Evolutionary conservation across 2,113 vertebrate genomes (phyloP).

Genomic region (Lathamus discolor): DNA sequence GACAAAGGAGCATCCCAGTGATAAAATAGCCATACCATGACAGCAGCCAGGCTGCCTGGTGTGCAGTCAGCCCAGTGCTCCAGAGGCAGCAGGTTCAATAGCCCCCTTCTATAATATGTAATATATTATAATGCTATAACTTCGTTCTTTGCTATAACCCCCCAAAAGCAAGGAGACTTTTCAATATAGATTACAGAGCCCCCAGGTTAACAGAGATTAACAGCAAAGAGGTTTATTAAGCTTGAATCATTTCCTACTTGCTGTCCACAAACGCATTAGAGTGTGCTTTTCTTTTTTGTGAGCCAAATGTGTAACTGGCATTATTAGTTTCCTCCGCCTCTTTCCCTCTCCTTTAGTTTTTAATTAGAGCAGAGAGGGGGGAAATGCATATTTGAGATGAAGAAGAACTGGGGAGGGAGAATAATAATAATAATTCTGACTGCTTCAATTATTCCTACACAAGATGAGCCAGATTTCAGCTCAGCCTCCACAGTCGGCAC

Average conservation of each 20-base stretch:
- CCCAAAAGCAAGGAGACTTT: background rate
- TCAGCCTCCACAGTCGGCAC: background rate
- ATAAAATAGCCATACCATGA: background rate
- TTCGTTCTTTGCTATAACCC: background rate
- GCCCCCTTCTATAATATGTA: background rate
- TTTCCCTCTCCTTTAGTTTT: constrained; percentile 22
- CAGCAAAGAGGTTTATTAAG: constrained; percentile 52
- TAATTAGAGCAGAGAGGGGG: constrained; percentile 43
- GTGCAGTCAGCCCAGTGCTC: background rate
- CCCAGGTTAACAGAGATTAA: constrained; percentile 58
- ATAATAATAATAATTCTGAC: constrained; percentile 1
- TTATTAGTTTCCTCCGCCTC: constrained; percentile 51
- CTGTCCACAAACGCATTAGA: constrained; percentile 41
- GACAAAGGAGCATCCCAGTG: too few relatives aligned
- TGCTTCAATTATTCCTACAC: constrained; percentile 24
- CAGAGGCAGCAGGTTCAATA: background rate
- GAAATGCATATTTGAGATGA: background rate
- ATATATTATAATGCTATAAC: background rate
- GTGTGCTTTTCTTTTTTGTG: constrained; percentile 5
- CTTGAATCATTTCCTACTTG: constrained; percentile 61
- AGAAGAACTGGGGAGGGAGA: background rate
- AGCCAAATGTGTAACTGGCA: constrained; percentile 53
- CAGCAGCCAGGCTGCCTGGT: background rate
- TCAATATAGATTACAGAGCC: background rate
- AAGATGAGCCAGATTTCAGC: background rate